Evolutionary conservation across 1,140 invertebrate genomes (phyloP), one percentile per base, ranked within the genome.

Genomic region (Rhizoglyphus robini): DNA sequence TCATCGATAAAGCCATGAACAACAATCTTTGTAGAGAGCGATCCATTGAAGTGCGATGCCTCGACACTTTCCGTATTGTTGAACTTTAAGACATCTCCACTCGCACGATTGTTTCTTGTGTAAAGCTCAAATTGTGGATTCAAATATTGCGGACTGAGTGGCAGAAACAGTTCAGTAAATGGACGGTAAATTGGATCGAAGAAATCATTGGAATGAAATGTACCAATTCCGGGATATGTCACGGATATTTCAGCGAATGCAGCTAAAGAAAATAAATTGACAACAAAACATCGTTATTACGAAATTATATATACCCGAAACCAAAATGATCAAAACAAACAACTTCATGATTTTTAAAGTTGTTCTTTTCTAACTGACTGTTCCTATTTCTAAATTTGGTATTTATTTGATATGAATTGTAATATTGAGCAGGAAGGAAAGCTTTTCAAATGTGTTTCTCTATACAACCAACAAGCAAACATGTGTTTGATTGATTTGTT

Each of bases 141-240:
- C 8, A 41, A 11, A 11, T 41, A 11, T 11, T 41, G 8, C 18
- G 36, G 36, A 41, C 18, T 41, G 8, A 11, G 36, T 41, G 36
- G 36, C 8, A 64, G 20, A 13, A 38, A 2, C 72, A 89, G 88
- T 69, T 89, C 83, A 8, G 36, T 18, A 11, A 18, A 41, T 0
- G 87, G 87, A 60, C 87, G 76, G 71, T 88, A 82, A 58, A 88
- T 85, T 29, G 88, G 78, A 71, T 88, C 85, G 47, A 58, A 67
- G 38, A 70, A 71, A 3, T 66, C 66, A 13, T 65, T 29, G 8
- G 23, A 31, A 11, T 18, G 13, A 57, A 70, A 71, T 30, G 70
- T 71, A 3, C 70, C 70, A 5, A 71, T 34, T 20, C 54, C 68
- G 47, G 13, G 34, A 49, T 67, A 69, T 30, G 69, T 71, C 20